These are phyloP conservation scores for Pentalonia nigronervosa DNA, from an alignment of 1,140 invertebrate genomes.

Conservation along the genomic window DNA sequence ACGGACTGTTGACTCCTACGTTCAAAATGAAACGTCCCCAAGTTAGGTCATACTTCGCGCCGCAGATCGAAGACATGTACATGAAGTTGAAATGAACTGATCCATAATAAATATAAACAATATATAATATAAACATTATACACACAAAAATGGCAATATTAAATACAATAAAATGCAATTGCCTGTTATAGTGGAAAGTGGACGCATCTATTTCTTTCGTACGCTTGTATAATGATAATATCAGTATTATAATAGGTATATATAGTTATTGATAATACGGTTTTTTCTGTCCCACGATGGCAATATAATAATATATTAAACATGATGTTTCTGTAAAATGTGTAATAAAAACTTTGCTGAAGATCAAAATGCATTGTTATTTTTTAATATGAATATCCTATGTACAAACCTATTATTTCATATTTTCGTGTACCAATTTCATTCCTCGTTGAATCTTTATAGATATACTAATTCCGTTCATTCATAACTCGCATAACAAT, in stretches of 20 bases:
- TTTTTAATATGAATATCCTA: neutral
- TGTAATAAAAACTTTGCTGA: neutral
- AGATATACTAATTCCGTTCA: neutral
- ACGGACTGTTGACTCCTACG: slow-evolving; percentile 95
- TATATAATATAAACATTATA: neutral
- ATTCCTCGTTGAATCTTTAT: neutral
- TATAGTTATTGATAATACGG: neutral
- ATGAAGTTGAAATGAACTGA: slow-evolving; percentile 64
- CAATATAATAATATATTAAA: neutral
- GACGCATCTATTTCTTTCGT: neutral
- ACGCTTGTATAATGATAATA: neutral
- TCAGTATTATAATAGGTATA: neutral
- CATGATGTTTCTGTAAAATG: neutral
- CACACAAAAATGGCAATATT: neutral
- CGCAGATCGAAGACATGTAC: slow-evolving; percentile 91
- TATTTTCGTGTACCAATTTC: neutral
- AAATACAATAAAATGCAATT: neutral
- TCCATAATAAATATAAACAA: too few species aligned
- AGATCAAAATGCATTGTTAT: neutral
- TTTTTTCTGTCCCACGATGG: neutral
- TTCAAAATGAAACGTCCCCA: slow-evolving; percentile 93
- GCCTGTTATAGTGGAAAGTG: neutral
- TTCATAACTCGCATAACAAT: too few species aligned
- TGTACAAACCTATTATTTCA: neutral
- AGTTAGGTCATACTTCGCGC: slow-evolving; percentile 87